Evolutionary conservation across 2,797 vertebrate species (phyloP), one percentile per base, ranked within the genome.

Genomic region (Sebastes glaucus): DNA sequence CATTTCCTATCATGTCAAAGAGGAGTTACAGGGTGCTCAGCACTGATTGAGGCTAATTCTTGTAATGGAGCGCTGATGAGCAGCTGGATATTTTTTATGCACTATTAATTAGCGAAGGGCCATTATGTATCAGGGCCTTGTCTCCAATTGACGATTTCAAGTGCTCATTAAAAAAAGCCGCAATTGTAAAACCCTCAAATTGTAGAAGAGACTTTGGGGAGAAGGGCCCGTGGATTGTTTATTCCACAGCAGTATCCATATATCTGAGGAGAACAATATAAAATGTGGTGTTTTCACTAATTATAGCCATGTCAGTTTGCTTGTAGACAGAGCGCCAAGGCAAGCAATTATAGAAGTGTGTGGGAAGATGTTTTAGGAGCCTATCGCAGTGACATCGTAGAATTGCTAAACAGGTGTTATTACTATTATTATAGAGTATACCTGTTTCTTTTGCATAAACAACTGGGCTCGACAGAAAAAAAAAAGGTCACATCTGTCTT

Each of bases 61-160:
- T 74, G 18, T 84, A 74, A 77, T 64, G 30, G 28, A 74, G 68
- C 61, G 11, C 63, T 82, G 88, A 90, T 87, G 84, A 91, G 88
- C 80, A 87, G 84, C 81, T 80, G 84, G 87, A 85, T 89, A 78
- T 82, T 88, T 68, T 89, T 72, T 86, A 80, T 62, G 52, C 73
- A 49, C 74, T 84, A 84, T 85, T 88, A 87, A 87, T 89, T 79
- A 87, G 65, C 16, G 11, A 74, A 74, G 27, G 30, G 63, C 60
- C 81, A 82, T 91, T 72, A 85, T 82, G 77, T 71, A 69, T 86
- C 68, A 69, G n/a, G 59, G 53, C 49, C 67, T 81, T 46, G 20
- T 81, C 77, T 89, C 74, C 77, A 80, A 66, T 85, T 85, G 79
- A 70, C 32, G 16, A 77, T 88, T 89, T 78, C 22, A 67, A 78